Conservation (phyloP, 2,888 invertebrate genomes). For the Vesta saturnalis region DNA sequence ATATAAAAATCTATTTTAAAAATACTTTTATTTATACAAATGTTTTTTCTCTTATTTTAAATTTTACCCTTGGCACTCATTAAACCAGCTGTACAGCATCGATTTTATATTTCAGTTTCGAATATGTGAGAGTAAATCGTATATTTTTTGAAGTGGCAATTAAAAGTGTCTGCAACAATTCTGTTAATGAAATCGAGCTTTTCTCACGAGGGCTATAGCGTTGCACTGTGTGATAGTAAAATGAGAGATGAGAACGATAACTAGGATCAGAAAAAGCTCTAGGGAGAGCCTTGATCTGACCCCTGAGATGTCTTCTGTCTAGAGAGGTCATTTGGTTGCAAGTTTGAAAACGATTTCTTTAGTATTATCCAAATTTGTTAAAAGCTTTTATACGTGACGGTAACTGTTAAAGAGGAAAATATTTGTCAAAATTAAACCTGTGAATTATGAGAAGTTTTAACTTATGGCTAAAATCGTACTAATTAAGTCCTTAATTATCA, state of each 20-base stretch:
- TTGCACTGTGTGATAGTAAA: slow-evolving; percentile 50
- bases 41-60: background rate
- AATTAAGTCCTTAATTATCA: slow-evolving; percentile 51
- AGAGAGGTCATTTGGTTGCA: slow-evolving; percentile 20
- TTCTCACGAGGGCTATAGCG: slow-evolving; percentile 46
- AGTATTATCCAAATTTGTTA: slow-evolving; percentile 32
- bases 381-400: slow-evolving; percentile 5
- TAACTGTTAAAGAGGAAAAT: slow-evolving; percentile 12
- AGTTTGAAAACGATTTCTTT: slow-evolving; percentile 18
- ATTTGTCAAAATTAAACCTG: slow-evolving; percentile 33
- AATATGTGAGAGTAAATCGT: slow-evolving; percentile 27
- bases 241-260: slow-evolving; percentile 54
- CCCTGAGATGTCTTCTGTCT: slow-evolving; percentile 42
- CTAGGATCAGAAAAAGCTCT: slow-evolving; percentile 51
- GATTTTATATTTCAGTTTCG: slow-evolving; percentile 8
- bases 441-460: slow-evolving; percentile 30
- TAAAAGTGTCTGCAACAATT: slow-evolving; percentile 49
- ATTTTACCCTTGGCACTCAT: background rate
- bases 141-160: slow-evolving; percentile 49
- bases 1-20: background rate
- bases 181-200: slow-evolving; percentile 48
- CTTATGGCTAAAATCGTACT: slow-evolving; percentile 37
- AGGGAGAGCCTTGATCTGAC: slow-evolving; percentile 50
- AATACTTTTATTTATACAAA: background rate
- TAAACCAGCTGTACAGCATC: slow-evolving; percentile 7